These are phyloP conservation scores for Mugil cephalus DNA, from an alignment of 2,113 vertebrate genomes.

Conservation along the genomic window DNA sequence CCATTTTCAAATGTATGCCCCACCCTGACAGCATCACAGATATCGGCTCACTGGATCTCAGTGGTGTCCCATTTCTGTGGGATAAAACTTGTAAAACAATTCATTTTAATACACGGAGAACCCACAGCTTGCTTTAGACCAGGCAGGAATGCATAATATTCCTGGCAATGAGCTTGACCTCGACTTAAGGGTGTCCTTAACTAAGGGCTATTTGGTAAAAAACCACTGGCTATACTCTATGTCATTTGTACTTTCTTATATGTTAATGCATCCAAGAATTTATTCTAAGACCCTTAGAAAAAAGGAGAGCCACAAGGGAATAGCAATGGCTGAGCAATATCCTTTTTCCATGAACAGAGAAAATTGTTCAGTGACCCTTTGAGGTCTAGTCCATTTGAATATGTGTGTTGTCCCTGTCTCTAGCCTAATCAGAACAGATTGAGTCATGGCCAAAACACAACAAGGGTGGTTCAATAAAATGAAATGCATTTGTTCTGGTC, in stretches of 20 bases:
- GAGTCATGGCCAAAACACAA: constrained; percentile 72
- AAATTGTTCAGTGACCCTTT: constrained; percentile 76
- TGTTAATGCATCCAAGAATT: constrained; percentile 75
- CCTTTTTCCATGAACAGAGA: constrained; percentile 73
- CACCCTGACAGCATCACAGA: constrained; percentile 63
- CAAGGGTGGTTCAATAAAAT: constrained; percentile 62
- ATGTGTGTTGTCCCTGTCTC: constrained; percentile 69
- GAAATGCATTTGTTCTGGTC: constrained; percentile 65
- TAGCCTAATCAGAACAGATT: constrained; percentile 69
- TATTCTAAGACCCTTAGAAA: constrained; percentile 65
- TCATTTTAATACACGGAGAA: constrained; percentile 77
- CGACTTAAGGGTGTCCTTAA: constrained; percentile 73
- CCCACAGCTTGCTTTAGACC: constrained; percentile 49
- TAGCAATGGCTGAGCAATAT: constrained; percentile 70
- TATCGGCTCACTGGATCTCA: constrained; percentile 68
- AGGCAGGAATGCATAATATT: constrained; percentile 68
- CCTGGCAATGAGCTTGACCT: constrained; percentile 73
- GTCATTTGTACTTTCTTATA: constrained; percentile 75
- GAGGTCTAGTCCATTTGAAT: constrained; percentile 73
- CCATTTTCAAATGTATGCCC: constrained; percentile 70
- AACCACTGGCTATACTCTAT: constrained; percentile 59
- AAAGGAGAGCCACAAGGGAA: constrained; percentile 55
- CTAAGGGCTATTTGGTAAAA: constrained; percentile 74
- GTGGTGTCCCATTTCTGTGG: constrained; percentile 71
- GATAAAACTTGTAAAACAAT: constrained; percentile 75